Evolutionary conservation across 2,797 vertebrate genomes (phyloP), one percentile per base, ranked within the genome.

Genomic region (Tragopan temminckii): DNA sequence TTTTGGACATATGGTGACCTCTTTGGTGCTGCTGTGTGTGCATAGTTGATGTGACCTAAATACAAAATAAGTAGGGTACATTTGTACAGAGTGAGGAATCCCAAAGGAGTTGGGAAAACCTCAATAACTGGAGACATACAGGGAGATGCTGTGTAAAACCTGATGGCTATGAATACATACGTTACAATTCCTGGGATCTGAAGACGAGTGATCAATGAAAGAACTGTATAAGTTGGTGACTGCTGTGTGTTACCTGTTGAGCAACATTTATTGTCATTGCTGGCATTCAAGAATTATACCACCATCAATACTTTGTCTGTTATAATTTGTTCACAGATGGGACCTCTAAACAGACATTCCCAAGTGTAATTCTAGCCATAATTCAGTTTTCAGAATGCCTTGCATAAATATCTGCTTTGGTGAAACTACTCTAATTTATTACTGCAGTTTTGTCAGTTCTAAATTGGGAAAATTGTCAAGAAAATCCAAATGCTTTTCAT

Each of bases 1-100:
- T 89, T 89, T 46, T 89, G 69, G 91, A 80, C 94, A 94, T 96
- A 95, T 88, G 89, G 92, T 95, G 95, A 92, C 92, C 89, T 83
- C 85, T 72, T 93, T 88, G 92, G 63, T 91, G 83, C 79, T 88
- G 50, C 69, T 94, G 48, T 82, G 70, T 81, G 35, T 4, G 5
- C 38, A 10, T 7, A 80, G 82, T 55, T 88, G 81, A 78, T 89
- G 84, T 92, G 95, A 95, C 91, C 94, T 94, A 96, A 92, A 96
- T 91, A 96, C 68, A 42, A 80, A 93, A 53, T 85, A 94, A 94
- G 61, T 70, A 92, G 89, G 79, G 35, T 96, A 75, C 2, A 0
- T 88, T 66, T 76, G 57, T 90, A 82, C 62, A 42, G 63, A 67
- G 68, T 57, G 48, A 50, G 38, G 45, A 85, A 46, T 89, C 85